Conservation (phyloP, 2,113 vertebrate species). For the Dasyornis broadbenti region DNA sequence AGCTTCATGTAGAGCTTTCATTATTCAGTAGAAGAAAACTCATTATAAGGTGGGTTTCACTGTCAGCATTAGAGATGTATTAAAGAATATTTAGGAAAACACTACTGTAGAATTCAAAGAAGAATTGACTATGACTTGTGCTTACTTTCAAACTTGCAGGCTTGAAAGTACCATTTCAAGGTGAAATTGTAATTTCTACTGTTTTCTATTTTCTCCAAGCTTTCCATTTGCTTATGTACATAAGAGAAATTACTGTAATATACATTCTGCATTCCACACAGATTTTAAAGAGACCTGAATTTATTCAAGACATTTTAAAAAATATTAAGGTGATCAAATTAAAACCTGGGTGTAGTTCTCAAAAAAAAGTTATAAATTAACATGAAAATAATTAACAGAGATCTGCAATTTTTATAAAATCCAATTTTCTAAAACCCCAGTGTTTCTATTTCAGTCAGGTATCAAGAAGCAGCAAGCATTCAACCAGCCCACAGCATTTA, state of each 20-base stretch:
- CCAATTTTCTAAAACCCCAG: not conserved
- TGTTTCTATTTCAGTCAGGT: not conserved
- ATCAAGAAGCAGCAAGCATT: not conserved
- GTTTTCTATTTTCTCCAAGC: not conserved
- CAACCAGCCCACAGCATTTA: not conserved
- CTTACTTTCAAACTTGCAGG: not conserved
- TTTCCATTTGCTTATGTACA: not conserved
- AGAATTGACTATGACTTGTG: not conserved
- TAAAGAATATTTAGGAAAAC: not conserved
- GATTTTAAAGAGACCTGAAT: not conserved
- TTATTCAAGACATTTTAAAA: not conserved
- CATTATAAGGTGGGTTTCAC: not conserved
- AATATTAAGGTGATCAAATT: not conserved
- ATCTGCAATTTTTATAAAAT: not conserved
- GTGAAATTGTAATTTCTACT: not conserved
- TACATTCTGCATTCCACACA: not conserved
- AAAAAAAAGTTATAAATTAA: not conserved
- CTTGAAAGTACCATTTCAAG: not conserved
- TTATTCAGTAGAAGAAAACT: not conserved
- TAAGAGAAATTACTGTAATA: not conserved
- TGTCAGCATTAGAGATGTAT: not conserved
- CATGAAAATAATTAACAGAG: not conserved
- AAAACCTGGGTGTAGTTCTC: not conserved
- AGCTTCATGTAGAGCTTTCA: not conserved
- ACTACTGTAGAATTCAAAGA: not conserved